These are phyloP conservation scores for Mormyrus proboscirostris DNA, from an alignment of 2,797 vertebrate species.

Conservation along the genomic window DNA sequence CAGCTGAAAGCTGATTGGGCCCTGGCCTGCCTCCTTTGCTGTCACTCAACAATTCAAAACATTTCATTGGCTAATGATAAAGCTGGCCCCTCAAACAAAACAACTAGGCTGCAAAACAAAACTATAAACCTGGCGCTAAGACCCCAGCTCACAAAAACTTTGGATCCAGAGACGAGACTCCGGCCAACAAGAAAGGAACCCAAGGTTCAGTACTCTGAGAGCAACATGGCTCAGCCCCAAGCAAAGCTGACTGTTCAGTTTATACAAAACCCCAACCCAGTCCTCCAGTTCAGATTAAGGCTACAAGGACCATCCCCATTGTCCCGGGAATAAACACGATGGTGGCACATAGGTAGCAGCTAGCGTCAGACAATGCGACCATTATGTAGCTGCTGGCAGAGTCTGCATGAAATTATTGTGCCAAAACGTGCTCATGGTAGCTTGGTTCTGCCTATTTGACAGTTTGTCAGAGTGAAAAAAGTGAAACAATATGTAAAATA, in stretches of 20 bases:
- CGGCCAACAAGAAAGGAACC: not conserved
- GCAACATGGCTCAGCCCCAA: not conserved
- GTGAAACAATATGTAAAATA: not conserved
- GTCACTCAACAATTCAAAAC: not conserved
- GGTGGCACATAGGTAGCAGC: not conserved
- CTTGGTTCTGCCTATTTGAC: not conserved
- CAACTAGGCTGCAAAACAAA: not conserved
- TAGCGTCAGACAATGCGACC: not conserved
- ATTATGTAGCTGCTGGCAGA: not conserved
- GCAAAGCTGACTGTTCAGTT: not conserved
- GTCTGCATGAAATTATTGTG: not conserved
- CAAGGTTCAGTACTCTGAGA: not conserved
- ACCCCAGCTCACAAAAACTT: not conserved
- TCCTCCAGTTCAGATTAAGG: not conserved
- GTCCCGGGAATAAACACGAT: not conserved
- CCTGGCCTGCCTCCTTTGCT: not conserved
- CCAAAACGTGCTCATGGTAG: not conserved
- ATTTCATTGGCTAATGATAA: not conserved
- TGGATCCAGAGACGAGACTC: not conserved
- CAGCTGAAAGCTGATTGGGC: not conserved
- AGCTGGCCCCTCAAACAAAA: not conserved
- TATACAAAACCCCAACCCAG: not conserved
- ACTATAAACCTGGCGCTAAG: not conserved
- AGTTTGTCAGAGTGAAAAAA: not conserved
- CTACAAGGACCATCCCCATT: not conserved